Percentiles rank a stretch among this genome's conserved stretches.
These are phyloP conservation scores for Chaenodraco wilsoni DNA, from an alignment of 2,797 vertebrate genomes.

Conservation along the genomic window DNA sequence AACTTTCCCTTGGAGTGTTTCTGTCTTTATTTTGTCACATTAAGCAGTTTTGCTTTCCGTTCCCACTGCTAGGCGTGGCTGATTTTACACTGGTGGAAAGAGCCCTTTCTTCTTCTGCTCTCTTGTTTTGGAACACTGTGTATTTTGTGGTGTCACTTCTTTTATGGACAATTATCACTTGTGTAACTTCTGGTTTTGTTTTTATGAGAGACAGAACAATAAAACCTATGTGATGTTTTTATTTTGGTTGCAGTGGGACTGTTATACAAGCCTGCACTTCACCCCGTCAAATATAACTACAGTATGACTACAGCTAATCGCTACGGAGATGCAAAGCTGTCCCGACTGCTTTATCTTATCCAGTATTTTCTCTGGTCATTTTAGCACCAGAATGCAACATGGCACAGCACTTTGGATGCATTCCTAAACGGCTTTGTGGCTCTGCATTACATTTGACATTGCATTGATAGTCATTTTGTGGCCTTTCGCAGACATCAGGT, in stretches of 20 bases:
- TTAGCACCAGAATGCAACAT: constrained; percentile 74
- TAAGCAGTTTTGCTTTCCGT: constrained; percentile 80
- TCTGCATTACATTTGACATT: constrained; percentile 77
- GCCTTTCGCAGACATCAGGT: constrained; percentile 56
- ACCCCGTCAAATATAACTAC: constrained; percentile 35
- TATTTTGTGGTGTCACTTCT: constrained; percentile 77
- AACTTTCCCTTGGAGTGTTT: constrained; percentile 79
- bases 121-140: constrained; percentile 74
- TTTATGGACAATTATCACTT: constrained; percentile 80
- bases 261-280: constrained; percentile 47
- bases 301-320: constrained; percentile 46
- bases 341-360: constrained; percentile 52
- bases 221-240: constrained; percentile 66
- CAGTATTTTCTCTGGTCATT: constrained; percentile 63
- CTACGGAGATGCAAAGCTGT: constrained; percentile 51
- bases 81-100: constrained; percentile 62
- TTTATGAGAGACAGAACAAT: constrained; percentile 74
- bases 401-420: constrained; percentile 61
- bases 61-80: constrained; percentile 76
- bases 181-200: constrained; percentile 75
- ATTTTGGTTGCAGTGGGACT: constrained; percentile 53
- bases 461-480: constrained; percentile 67
- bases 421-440: constrained; percentile 75
- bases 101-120: constrained; percentile 70
- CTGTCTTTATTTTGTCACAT: constrained; percentile 81